Percentiles rank a stretch among this genome's conserved stretches.
phyloP scores from a whole-genome alignment of 1,140 invertebrate species.

The Neodiprion lecontei region DNA sequence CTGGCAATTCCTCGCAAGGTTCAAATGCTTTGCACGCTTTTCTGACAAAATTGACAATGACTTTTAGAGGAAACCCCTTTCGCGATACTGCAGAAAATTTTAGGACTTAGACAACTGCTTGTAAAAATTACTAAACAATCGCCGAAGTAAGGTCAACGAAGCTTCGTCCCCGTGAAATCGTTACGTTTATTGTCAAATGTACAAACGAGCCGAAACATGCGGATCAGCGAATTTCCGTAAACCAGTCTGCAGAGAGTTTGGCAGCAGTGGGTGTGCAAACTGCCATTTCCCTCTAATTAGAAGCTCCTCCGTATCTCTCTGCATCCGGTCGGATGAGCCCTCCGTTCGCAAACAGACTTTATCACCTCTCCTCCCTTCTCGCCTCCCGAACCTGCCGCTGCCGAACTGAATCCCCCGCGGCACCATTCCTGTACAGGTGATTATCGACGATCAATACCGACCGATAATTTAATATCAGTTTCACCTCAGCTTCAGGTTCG shows the following conservation, averaged over 20 bases:
- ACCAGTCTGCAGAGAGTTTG: neutral
- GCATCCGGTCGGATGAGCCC: neutral
- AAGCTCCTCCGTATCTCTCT: neutral
- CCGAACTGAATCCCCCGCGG: neutral
- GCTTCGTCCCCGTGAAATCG: no score
- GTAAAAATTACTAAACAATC: no score
- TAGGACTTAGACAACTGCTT: no score
- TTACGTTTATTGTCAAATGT: no score
- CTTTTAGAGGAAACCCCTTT: no score
- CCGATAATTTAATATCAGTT: conserved; percentile 4
- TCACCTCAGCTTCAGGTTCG: neutral
- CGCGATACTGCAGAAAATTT: no score
- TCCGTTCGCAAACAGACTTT: conserved; percentile 1
- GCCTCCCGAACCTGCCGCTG: neutral
- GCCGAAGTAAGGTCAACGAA: no score
- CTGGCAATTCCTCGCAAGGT: no score
- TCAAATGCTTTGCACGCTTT: no score
- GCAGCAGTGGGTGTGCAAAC: neutral
- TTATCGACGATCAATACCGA: conserved; percentile 5
- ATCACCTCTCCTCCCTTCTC: neutral
- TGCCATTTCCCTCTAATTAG: neutral
- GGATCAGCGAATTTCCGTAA: conserved; percentile 7
- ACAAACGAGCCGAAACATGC: neutral
- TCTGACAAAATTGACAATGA: no score
- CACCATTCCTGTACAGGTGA: neutral